These are phyloP conservation scores for Galagoides demidoff DNA, from an alignment of 2,797 vertebrate species.

Conservation along the genomic window DNA sequence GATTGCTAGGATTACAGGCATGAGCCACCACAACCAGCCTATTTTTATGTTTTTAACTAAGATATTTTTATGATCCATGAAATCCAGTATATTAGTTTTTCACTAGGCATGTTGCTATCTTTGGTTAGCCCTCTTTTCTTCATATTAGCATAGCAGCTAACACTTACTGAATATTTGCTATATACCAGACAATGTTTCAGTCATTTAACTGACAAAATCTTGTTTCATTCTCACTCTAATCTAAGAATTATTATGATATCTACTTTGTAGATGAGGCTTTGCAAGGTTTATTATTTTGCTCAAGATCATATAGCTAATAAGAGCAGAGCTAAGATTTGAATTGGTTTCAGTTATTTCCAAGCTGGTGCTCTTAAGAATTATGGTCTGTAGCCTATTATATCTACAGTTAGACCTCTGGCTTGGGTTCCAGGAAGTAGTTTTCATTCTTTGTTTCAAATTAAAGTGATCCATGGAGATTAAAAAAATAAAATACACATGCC, in stretches of 20 bases:
- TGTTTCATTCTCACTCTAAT: not conserved
- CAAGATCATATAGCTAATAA: not conserved
- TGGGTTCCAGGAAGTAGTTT: not conserved
- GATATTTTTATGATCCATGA: not conserved
- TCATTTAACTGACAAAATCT: not conserved
- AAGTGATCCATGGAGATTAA: not conserved
- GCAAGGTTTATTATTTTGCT: not conserved
- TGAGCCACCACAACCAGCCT: too few species aligned
- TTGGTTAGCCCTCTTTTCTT: not conserved
- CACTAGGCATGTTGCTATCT: not conserved
- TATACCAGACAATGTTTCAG: not conserved
- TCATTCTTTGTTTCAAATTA: not conserved
- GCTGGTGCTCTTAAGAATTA: not conserved
- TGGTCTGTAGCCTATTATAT: not conserved
- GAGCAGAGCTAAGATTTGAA: not conserved
- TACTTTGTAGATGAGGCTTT: not conserved
- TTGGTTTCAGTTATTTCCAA: not conserved
- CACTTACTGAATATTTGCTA: not conserved
- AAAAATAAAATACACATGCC: not conserved
- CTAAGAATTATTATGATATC: not conserved
- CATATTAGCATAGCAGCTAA: not conserved
- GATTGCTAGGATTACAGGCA: too few species aligned
- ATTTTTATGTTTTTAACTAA: not conserved
- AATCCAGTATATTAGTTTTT: not conserved
- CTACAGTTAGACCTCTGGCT: not conserved